Evolutionary conservation across 2,888 invertebrate genomes (phyloP), one percentile per base, ranked within the genome.

Genomic region (Hypomecis punctinalis): DNA sequence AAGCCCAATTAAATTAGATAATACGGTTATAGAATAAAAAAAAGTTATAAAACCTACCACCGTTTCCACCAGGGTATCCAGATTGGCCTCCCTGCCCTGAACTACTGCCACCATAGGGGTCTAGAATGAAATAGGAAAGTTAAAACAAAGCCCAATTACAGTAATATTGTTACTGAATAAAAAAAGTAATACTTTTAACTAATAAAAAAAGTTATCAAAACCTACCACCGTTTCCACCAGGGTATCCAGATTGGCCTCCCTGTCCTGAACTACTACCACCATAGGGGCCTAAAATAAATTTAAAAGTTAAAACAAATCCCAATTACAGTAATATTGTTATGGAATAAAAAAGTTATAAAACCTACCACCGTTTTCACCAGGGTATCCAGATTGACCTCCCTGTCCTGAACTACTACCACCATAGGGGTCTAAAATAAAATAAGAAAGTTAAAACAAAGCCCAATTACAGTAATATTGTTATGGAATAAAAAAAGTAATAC

Each of bases 381-480:
- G 65, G 51, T 67, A 63, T 5, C 63, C 59, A 53, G 63, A 0
- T 65, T 60, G 57, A 9, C 61, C 48, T 46, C 49, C 43, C 35
- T 64, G 60, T 42, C 56, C 60, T 48, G 68, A 48, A 5, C 42
- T 55, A 65, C 48, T 46, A 36, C 39, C 61, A 35, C 60, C 57
- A 9, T 59, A 48, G 61, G 37, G 54, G 59, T 48, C 68, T 70
- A 68, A 39, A 52, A 52, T 51, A 64, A 62, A 57, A 58, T 1
- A 13, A 56, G 39, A 52, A 11, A 46, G 56, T 43, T 2, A 37
- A 51, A 51, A 11, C 9, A 7, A 37, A 46, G 4, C 11, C 13
- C 7, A 23, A 13, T 8, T 5, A 23, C n/a, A n/a, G n/a, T n/a
- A n/a, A n/a, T n/a, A n/a, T n/a, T n/a, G n/a, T n/a, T n/a, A n/a